phyloP scores from a whole-genome alignment of 1,140 invertebrate species.

The Calosoma granatense region DNA sequence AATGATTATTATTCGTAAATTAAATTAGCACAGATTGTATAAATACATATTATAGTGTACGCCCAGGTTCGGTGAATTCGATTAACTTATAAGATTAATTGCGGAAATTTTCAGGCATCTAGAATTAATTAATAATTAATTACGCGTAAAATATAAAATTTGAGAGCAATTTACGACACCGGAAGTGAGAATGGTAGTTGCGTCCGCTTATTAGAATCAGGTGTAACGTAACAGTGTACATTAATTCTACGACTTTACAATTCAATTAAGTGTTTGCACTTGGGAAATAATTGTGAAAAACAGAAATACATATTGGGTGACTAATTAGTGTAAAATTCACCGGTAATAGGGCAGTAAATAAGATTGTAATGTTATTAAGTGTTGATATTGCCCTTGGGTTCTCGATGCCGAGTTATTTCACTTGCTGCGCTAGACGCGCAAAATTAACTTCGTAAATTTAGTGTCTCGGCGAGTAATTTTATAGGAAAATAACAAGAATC shows the following conservation, averaged over 20 bases:
- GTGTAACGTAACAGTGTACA: background rate
- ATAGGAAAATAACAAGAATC: background rate
- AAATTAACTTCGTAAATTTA: slow-evolving; percentile 6
- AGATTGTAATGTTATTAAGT: slow-evolving; percentile 8
- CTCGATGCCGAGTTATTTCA: background rate
- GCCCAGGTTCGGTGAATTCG: no score
- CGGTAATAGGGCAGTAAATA: slow-evolving; percentile 4
- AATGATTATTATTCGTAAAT: no score
- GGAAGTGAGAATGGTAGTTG: background rate
- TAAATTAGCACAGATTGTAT: no score
- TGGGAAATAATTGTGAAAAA: background rate
- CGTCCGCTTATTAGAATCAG: background rate
- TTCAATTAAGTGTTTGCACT: background rate
- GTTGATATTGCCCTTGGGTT: background rate
- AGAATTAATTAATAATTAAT: slow-evolving; percentile 8
- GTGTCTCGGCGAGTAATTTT: background rate
- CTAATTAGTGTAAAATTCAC: slow-evolving; percentile 1
- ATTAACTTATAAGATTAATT: slow-evolving; percentile 1
- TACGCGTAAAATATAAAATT: background rate
- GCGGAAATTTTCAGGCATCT: background rate
- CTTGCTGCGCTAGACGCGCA: background rate
- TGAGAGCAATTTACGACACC: background rate
- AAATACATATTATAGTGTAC: no score
- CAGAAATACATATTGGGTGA: background rate
- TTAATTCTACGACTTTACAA: no score